These are phyloP conservation scores for Bergia puertoricense DNA, from an alignment of 92 coral and sea anemone genomes.

Conservation along the genomic window DNA sequence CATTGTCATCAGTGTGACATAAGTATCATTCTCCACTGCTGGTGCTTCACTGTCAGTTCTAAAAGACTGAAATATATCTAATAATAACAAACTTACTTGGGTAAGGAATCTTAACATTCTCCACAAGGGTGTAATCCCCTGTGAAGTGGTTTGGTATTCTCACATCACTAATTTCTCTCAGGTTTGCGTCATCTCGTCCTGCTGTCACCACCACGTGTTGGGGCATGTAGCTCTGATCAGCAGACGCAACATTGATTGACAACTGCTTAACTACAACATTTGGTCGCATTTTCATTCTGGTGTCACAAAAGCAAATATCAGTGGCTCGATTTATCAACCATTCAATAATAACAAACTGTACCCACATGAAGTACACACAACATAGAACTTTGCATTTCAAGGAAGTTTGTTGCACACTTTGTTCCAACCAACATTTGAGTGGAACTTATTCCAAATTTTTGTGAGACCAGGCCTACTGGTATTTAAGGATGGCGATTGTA, in stretches of 20 bases:
- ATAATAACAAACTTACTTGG: conserved; percentile 64
- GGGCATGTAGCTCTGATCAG: conserved; percentile 99
- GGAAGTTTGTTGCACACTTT: neutral
- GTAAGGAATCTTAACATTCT: conserved; percentile 93
- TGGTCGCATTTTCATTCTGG: conserved; percentile 92
- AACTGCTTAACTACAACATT: conserved; percentile 96
- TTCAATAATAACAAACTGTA: neutral
- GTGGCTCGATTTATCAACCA: neutral
- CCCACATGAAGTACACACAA: neutral
- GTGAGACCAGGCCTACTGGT: no score
- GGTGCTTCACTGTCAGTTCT: neutral
- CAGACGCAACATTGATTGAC: conserved; percentile 93
- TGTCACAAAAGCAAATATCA: neutral
- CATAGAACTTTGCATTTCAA: neutral
- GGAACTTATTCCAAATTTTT: neutral
- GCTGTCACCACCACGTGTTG: conserved; percentile 95
- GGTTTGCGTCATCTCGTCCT: conserved; percentile 93
- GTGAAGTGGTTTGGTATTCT: conserved; percentile 94
- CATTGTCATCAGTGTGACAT: neutral
- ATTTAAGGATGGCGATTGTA: no score
- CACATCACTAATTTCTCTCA: conserved; percentile 91
- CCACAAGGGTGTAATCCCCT: conserved; percentile 87
- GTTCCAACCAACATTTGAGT: neutral
- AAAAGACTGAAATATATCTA: neutral
- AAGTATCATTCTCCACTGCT: neutral